Evolutionary conservation across 2,113 vertebrate species (phyloP), one percentile per base, ranked within the genome.

Genomic region (Saccopteryx leptura): DNA sequence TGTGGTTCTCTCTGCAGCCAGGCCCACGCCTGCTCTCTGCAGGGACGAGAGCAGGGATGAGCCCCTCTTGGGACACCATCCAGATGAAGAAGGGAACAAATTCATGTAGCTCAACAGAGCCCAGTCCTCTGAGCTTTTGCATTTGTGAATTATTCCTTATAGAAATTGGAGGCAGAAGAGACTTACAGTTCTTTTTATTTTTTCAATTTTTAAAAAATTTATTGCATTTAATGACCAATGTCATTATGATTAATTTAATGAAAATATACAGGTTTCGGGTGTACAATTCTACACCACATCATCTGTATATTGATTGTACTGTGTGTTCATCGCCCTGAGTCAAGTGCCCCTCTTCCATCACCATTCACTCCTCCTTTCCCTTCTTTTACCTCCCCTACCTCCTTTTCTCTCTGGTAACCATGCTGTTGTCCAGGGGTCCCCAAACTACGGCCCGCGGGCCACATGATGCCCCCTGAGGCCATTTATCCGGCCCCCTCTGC

Each of bases 41-140:
- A 74, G 54, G 24, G 7, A n/a, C 0, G 5, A 39, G 4, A 33
- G 31, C 9, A 74, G 54, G 24, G 7, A n/a, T 0, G 5, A 39
- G 4, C 0, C 6, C 5, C 31, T 79, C 23, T n/a, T 68, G 46
- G 5, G 19, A 13, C 2, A 9, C 1, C 1, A 2, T 28, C 46
- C 58, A 89, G 31, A 5, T 72, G 63, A 76, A 63, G 31, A 52
- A 56, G 46, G 58, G 24, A 50, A 54, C 0, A 71, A 7, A 33
- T 68, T 31, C n/a, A 50, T 94, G 87, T 82, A 18, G 0, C 39
- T 56, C 28, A 50, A 5, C 19, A 63, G 76, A 78, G 12, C 10
- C 5, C 4, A 17, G 6, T 91, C 26, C 21, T 78, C 58, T 39
- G 50, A 74, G 21, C 3, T 82, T 82, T 65, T 68, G 4, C 39